phyloP scores from a whole-genome alignment of 1,140 invertebrate genomes.

The Planococcus citri region DNA sequence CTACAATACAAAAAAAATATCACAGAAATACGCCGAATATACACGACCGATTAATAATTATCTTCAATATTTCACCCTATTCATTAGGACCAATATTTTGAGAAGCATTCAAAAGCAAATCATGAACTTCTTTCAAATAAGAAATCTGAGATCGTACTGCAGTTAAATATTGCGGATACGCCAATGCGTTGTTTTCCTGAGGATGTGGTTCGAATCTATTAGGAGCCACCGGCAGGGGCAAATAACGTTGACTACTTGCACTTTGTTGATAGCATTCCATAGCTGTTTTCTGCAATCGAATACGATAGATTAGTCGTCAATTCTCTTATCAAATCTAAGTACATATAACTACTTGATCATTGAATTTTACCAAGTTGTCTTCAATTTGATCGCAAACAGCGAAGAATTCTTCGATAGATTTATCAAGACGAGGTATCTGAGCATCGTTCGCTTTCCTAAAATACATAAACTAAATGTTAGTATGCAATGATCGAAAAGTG shows the following conservation, averaged over 20 bases:
- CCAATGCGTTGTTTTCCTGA: conserved; percentile 42
- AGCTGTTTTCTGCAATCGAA: conserved; percentile 54
- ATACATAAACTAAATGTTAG: conserved; percentile 27
- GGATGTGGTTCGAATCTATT: conserved; percentile 54
- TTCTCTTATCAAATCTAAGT: too few relatives aligned
- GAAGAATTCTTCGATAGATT: conserved; percentile 86
- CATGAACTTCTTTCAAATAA: conserved; percentile 77
- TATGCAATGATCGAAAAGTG: not conserved
- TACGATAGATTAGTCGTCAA: not conserved
- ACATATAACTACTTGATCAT: conserved; percentile 2
- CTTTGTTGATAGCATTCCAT: conserved; percentile 72
- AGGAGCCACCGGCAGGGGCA: conserved; percentile 59
- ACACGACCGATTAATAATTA: not conserved
- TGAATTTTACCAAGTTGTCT: conserved; percentile 60
- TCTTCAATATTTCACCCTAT: not conserved
- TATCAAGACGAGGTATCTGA: conserved; percentile 63
- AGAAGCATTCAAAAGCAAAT: conserved; percentile 63
- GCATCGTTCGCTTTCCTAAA: conserved; percentile 64
- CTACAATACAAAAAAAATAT: too few relatives aligned
- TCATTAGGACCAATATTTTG: conserved; percentile 39
- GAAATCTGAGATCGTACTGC: conserved; percentile 70
- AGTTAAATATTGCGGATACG: conserved; percentile 74
- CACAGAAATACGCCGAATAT: not conserved
- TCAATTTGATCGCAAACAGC: conserved; percentile 90
- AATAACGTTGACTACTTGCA: conserved; percentile 58